Evolutionary conservation across 2,888 invertebrate species (phyloP), one percentile per base, ranked within the genome.

Genomic region (Creontiades dilutus): DNA sequence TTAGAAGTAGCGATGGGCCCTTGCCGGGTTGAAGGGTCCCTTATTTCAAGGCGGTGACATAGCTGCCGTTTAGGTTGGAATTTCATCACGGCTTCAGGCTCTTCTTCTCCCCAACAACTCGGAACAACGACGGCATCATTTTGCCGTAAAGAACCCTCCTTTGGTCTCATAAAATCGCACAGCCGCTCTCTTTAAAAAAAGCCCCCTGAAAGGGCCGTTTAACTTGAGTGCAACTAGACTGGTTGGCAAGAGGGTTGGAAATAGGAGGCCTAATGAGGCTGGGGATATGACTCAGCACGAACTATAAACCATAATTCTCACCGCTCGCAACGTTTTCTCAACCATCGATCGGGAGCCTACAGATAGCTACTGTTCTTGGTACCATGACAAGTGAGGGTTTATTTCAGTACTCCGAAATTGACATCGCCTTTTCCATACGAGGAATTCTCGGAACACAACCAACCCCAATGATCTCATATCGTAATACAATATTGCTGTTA

Each of bases 71-170:
- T 52, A 68, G 23, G 27, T 13, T 23, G 23, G 68, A 68, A 68
- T 68, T 68, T 68, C 68, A 68, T 68, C 68, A 68, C 23, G 23
- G 23, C 11, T 19, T 23, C 23, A 23, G 23, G 27, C 19, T 68
- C 68, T 23, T 23, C 68, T 68, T 68, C 68, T 23, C 19, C 68
- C 23, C 19, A 27, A 68, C 68, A 68, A 23, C 68, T 68, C 23
- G 68, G 23, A 68, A 19, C 68, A 68, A 68, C 68, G 68, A 68
- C 68, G 19, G 23, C 68, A 23, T 68, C 68, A 68, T 68, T 68
- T 68, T 68, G 19, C 68, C n/a, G 68, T 68, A 68, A 68, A 68
- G 68, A 23, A 1, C 23, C 23, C 23, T 68, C 19, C 68, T 68
- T 68, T 23, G 23, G 68, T 12, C 68, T 68, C 68, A 68, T 68